Conservation (phyloP, 2,113 vertebrate species). For the Cercopithecus mona region DNA sequence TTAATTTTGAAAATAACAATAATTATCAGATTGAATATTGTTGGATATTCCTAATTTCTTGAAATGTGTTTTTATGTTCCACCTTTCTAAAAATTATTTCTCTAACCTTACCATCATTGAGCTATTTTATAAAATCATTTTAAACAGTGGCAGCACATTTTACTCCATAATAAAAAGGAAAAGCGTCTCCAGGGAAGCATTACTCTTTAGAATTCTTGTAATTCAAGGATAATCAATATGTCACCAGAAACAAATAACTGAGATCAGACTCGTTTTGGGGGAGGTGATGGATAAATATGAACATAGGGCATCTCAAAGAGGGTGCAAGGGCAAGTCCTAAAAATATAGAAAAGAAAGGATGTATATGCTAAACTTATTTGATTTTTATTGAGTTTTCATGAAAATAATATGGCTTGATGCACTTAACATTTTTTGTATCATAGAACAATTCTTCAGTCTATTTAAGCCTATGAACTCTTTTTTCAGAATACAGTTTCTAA, state of each 20-base stretch:
- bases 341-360: neutral
- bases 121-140: neutral
- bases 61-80: neutral
- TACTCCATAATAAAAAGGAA: neutral
- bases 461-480: neutral
- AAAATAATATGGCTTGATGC: neutral
- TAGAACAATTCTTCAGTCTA: neutral
- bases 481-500: neutral
- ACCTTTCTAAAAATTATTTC: neutral
- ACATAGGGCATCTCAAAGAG: neutral
- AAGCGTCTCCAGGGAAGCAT: neutral
- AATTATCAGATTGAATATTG: neutral
- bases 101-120: neutral
- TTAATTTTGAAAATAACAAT: neutral
- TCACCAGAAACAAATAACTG: neutral
- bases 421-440: neutral
- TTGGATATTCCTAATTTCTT: neutral
- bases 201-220: neutral
- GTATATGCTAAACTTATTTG: neutral
- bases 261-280: neutral
- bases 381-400: slow-evolving; percentile 17
- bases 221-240: neutral
- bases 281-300: neutral
- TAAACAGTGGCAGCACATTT: neutral
- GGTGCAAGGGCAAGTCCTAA: neutral